Evolutionary conservation across 1,140 invertebrate genomes (phyloP).

Genomic region (Neuroterus valhalla): DNA sequence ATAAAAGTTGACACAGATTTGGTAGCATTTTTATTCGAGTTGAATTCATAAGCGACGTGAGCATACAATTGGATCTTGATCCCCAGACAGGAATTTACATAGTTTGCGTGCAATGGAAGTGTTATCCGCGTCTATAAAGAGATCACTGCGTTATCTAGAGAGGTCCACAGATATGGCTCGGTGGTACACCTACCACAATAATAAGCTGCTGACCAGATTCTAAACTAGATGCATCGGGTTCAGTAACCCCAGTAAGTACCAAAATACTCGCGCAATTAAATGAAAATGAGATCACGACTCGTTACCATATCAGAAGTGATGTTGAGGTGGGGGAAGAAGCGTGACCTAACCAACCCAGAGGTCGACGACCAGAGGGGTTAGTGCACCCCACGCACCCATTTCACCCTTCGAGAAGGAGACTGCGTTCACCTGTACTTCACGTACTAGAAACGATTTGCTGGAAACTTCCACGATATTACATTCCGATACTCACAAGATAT

Average conservation of each 20-base stretch:
- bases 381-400: conserved; percentile 67
- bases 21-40: not conserved
- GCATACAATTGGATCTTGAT: not conserved
- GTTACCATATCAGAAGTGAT: conserved; percentile 75
- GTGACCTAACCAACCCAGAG: conserved; percentile 71
- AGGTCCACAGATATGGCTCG: conserved; percentile 57
- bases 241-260: conserved; percentile 70
- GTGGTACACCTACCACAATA: conserved; percentile 72
- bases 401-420: conserved; percentile 61
- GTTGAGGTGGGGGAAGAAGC: conserved; percentile 48
- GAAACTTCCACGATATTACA: not conserved
- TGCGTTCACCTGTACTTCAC: conserved; percentile 37
- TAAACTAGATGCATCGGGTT: conserved; percentile 72
- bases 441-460: not conserved
- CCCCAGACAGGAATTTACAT: conserved; percentile 2
- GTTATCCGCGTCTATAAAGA: not conserved
- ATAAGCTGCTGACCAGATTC: conserved; percentile 73
- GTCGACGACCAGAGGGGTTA: conserved; percentile 72
- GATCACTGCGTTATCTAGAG: conserved; percentile 61
- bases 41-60: not conserved
- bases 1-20: conserved; percentile 24
- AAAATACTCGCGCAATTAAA: conserved; percentile 75
- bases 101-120: not conserved
- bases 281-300: conserved; percentile 76
- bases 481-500: too few relatives aligned